Conservation (phyloP, 2,797 vertebrate species). For the Streptopelia turtur region DNA sequence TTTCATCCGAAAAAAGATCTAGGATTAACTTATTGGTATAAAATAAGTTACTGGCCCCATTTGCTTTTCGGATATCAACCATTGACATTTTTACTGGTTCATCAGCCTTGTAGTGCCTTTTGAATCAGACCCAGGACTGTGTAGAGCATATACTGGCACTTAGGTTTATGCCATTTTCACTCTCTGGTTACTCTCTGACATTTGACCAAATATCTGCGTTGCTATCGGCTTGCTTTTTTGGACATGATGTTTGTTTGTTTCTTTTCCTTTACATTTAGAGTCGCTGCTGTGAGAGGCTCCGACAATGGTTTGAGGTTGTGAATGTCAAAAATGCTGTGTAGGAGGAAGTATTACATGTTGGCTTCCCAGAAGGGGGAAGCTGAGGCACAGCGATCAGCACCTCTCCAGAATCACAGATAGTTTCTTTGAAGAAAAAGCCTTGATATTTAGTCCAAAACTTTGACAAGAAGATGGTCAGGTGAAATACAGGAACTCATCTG, state of each 20-base stretch:
- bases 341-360: background rate
- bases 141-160: background rate
- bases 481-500: background rate
- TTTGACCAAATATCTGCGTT: background rate
- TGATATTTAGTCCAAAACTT: background rate
- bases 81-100: constrained; percentile 31
- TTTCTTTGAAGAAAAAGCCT: background rate
- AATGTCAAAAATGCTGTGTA: background rate
- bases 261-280: background rate
- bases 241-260: background rate
- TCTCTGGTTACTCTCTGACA: background rate
- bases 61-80: background rate
- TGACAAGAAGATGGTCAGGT: background rate
- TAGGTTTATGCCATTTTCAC: background rate
- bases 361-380: background rate
- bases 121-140: background rate
- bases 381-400: background rate
- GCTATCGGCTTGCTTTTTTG: background rate
- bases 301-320: background rate
- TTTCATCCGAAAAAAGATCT: background rate
- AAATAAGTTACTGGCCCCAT: background rate
- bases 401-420: background rate
- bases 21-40: background rate
- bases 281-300: background rate
- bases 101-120: constrained; percentile 18